Evolutionary conservation across 2,113 vertebrate genomes (phyloP), one percentile per base, ranked within the genome.

Genomic region (Carollia perspicillata): DNA sequence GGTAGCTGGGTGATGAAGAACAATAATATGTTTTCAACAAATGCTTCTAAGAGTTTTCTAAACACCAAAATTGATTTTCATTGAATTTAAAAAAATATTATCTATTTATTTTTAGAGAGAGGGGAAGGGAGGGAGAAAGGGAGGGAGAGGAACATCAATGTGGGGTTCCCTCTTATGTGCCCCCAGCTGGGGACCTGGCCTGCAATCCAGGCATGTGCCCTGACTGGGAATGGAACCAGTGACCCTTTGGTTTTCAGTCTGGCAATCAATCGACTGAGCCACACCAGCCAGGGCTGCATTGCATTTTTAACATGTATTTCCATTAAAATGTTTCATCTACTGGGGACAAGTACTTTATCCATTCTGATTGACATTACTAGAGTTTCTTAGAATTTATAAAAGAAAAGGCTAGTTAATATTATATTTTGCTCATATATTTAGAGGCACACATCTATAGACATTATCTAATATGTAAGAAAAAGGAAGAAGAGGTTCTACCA

Each of bases 371-470:
- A 30, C 44, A 58, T 87, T 83, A 37, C 26, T 58, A 90, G 26
- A 84, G 58, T 86, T 47, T 75, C 71, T 89, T 83, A 83, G 40
- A 86, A 66, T 78, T 86, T 86, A 92, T 28, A 33, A 17, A 65
- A 90, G 22, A 94, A 44, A 37, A 84, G 66, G 2, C 2, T 91
- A 60, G 69, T 75, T 93, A 44, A 42, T 71, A 87, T 23, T 47
- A 9, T 66, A 78, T 81, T 93, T 83, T 95, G 40, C 92, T 89
- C 8, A 86, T 77, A 49, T 86, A 53, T 23, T 81, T 58, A 86
- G 58, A 89, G 10, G 84, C 28, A 77, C 83, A 58, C 22, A 40
- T 53, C n/a, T 72, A 75, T 66, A 79, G 77, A 71, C 28, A 44
- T 65, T 75, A 33, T 63, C 12, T 30, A 85, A 65, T 20, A 81